Conservation (phyloP, 2,113 vertebrate genomes). For the Pandion haliaetus region DNA sequence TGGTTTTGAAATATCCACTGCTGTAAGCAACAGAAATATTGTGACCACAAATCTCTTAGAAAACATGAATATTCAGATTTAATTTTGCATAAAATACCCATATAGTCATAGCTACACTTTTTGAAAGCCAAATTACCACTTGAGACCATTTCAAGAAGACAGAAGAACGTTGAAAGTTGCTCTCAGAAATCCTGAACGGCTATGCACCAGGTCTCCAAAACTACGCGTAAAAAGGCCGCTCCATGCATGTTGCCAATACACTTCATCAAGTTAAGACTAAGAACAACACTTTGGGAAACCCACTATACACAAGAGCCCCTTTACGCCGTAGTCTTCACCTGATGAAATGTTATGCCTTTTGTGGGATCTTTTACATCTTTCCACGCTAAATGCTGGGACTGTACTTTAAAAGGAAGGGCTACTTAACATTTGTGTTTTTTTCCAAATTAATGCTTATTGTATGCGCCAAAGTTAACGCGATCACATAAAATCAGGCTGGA, state of each 20-base stretch:
- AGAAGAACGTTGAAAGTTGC: not conserved
- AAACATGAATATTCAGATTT: not conserved
- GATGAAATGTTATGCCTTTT: conserved; percentile 46
- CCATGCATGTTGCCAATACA: not conserved
- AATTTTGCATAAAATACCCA: not conserved
- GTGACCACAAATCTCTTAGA: not conserved
- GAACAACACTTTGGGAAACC: conserved; percentile 60
- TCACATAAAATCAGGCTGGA: not conserved
- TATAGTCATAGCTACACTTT: not conserved
- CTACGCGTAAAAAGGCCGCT: not conserved
- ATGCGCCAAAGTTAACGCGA: not conserved
- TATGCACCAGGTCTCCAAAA: not conserved
- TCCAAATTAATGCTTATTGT: conserved; percentile 2
- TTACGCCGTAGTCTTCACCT: conserved; percentile 13
- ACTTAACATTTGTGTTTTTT: not conserved
- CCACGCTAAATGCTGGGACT: not conserved
- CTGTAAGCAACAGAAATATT: not conserved
- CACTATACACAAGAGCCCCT: conserved; percentile 55
- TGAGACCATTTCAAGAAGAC: conserved; percentile 7
- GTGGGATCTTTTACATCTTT: conserved; percentile 31
- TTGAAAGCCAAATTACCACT: not conserved
- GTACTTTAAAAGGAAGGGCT: not conserved
- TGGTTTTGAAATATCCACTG: not conserved
- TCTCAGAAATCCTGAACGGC: not conserved
- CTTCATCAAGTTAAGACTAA: conserved; percentile 57